A percentile compares a stretch with the other conserved stretches of the same genome.
These are phyloP conservation scores for Ctenomys sociabilis DNA, from an alignment of 2,113 vertebrate species.

Conservation along the genomic window DNA sequence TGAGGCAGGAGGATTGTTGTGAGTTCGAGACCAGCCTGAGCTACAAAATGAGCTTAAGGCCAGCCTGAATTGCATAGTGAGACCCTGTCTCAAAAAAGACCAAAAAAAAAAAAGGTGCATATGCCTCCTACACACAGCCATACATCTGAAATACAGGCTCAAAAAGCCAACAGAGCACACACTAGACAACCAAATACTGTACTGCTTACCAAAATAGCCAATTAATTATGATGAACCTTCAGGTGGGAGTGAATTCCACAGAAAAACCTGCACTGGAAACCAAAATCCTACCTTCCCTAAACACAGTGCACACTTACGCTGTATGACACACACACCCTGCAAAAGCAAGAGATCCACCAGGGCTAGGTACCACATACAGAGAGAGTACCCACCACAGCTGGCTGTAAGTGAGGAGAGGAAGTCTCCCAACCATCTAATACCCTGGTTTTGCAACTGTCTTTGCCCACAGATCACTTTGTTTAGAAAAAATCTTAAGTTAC, in stretches of 20 bases:
- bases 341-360: rapidly evolving
- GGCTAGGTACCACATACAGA: not conserved
- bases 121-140: not conserved
- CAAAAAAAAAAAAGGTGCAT: too few species aligned
- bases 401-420: not conserved
- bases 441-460: not conserved
- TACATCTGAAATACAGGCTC: not conserved
- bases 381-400: not conserved
- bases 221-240: not conserved
- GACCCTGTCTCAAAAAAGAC: too few species aligned
- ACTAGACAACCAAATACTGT: not conserved
- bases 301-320: not conserved
- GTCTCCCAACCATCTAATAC: not conserved
- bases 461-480: not conserved
- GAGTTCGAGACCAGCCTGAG: too few species aligned
- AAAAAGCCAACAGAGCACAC: not conserved
- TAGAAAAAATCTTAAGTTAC: not conserved
- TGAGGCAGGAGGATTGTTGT: too few species aligned
- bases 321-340: too few species aligned
- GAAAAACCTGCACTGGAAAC: not conserved
- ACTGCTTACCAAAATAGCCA: not conserved
- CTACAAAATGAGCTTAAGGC: too few species aligned
- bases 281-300: not conserved
- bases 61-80: too few species aligned
- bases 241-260: not conserved